Percentiles rank a stretch among this genome's conserved stretches.
These are phyloP conservation scores for Monochamus saltuarius DNA, from an alignment of 1,140 invertebrate species.

Conservation along the genomic window DNA sequence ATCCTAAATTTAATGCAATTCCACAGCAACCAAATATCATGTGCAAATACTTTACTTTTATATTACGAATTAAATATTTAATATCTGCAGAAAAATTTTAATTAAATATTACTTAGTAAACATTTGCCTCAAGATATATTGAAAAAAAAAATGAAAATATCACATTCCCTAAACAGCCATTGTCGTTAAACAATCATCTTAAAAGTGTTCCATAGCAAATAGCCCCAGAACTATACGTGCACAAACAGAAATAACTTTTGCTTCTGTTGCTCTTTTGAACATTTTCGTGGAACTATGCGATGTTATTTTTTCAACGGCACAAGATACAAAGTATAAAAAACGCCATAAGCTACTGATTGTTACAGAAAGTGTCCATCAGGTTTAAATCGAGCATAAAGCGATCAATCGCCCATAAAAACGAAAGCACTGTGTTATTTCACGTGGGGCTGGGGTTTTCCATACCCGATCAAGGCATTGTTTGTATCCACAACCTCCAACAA, in stretches of 20 bases:
- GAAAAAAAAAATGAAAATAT: neutral
- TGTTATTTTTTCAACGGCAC: conserved; percentile 18
- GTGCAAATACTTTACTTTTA: too few species aligned
- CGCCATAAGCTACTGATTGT: conserved; percentile 24
- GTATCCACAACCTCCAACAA: conserved; percentile 6
- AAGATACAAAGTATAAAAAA: conserved; percentile 9
- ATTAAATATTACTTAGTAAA: too few species aligned
- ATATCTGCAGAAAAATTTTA: too few species aligned
- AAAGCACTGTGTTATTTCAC: conserved; percentile 24
- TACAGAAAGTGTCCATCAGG: conserved; percentile 22
- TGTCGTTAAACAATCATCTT: neutral
- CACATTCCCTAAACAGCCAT: neutral
- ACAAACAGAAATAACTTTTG: neutral
- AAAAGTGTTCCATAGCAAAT: neutral
- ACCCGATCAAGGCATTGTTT: neutral
- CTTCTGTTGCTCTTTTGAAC: too few species aligned
- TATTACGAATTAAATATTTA: too few species aligned
- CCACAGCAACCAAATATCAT: too few species aligned
- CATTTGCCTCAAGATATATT: too few species aligned
- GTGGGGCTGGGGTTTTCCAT: conserved; percentile 16
- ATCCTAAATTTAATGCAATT: too few species aligned
- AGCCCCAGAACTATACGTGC: neutral
- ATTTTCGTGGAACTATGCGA: too few species aligned
- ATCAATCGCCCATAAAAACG: conserved; percentile 24
- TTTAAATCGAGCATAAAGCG: conserved; percentile 20